Conservation (phyloP, 2,113 vertebrate genomes). For the Seriola aureovittata region DNA sequence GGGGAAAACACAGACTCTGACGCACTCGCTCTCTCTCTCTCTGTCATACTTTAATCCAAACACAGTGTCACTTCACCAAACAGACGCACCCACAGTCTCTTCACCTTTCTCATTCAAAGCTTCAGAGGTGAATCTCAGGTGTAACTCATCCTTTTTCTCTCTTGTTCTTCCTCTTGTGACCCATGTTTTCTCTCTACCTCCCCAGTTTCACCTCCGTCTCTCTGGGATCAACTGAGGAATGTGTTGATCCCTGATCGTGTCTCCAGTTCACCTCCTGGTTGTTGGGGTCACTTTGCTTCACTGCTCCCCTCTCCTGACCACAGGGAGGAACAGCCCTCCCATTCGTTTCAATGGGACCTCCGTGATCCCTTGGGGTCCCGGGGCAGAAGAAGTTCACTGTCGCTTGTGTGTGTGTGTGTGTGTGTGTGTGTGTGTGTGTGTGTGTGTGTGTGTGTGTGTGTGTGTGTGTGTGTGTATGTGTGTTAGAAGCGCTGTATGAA, state of each 20-base stretch:
- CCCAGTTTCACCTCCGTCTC: background rate
- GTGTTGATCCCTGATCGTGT: constrained; percentile 28
- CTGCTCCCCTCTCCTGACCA: background rate
- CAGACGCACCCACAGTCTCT: background rate
- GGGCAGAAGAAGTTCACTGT: too few species aligned
- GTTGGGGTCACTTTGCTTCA: constrained; percentile 19
- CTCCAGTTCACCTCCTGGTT: constrained; percentile 15
- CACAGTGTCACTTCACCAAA: background rate
- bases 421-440: too few species aligned
- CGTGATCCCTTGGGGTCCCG: too few species aligned
- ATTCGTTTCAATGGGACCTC: background rate
- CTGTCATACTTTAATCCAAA: constrained; percentile 1
- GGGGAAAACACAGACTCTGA: constrained; percentile 48
- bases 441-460: too few species aligned
- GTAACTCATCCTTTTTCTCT: too few species aligned
- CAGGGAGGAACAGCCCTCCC: background rate
- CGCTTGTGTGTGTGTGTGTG: too few species aligned
- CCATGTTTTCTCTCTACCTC: background rate
- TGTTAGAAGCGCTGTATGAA: too few species aligned
- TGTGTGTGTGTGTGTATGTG: too few species aligned
- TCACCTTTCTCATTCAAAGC: background rate
- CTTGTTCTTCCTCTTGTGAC: background rate
- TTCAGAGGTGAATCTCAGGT: background rate
- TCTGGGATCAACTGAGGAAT: constrained; percentile 50
- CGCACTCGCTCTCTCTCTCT: background rate